phyloP scores from a whole-genome alignment of 2,888 invertebrate genomes.

The Oxyteleia sp. region DNA sequence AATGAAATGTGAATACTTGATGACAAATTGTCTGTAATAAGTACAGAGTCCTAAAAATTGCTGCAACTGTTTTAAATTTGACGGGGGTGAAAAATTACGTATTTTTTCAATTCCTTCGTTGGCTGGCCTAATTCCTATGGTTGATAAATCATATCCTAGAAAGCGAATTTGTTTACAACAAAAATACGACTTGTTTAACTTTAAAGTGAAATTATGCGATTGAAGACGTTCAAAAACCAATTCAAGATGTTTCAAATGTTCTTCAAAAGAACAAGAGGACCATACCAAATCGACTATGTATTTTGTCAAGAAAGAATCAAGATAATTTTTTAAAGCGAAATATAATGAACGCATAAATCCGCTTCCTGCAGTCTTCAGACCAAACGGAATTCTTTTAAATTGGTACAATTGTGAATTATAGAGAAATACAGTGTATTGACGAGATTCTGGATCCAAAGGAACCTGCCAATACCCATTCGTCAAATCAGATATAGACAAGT shows the following conservation, averaged over 20 bases:
- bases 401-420: too few relatives aligned
- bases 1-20: neutral
- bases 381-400: too few relatives aligned
- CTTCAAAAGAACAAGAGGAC: too few relatives aligned
- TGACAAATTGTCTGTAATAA: neutral
- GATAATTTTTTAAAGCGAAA: too few relatives aligned
- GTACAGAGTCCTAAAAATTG: neutral
- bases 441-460: too few relatives aligned
- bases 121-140: neutral
- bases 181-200: neutral
- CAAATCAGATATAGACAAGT: too few relatives aligned
- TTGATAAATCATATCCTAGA: neutral
- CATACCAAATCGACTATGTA: neutral
- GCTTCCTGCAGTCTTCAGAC: too few relatives aligned
- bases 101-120: neutral
- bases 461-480: too few relatives aligned
- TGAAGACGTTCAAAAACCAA: neutral
- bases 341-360: too few relatives aligned
- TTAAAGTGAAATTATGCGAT: neutral
- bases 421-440: too few relatives aligned
- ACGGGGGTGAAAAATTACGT: neutral
- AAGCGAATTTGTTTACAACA: neutral
- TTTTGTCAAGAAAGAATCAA: neutral
- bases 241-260: too few relatives aligned
- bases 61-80: neutral